phyloP scores from a whole-genome alignment of 2,113 vertebrate genomes.

The Takifugu flavidus region DNA sequence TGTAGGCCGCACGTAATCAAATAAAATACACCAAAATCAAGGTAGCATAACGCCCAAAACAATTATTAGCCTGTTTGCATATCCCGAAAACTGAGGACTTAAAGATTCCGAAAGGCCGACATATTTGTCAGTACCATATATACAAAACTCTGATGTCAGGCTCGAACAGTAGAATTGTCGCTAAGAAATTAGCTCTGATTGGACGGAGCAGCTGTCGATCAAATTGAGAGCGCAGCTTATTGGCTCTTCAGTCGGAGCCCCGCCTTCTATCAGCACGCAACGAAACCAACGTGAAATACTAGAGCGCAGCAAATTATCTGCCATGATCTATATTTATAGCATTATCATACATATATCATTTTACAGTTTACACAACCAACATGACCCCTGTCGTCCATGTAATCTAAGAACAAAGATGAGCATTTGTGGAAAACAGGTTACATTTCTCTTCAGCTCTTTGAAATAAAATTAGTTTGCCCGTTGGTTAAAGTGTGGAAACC shows the following conservation, averaged over 20 bases:
- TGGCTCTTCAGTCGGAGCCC: neutral
- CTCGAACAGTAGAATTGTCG: slow-evolving; percentile 21
- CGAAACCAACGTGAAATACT: too few relatives aligned
- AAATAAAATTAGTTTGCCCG: too few relatives aligned
- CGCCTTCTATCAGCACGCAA: neutral
- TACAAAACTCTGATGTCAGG: slow-evolving; percentile 34
- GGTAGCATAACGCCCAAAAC: slow-evolving; percentile 2
- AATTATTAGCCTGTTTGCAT: neutral
- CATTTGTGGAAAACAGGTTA: too few relatives aligned
- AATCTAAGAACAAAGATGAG: too few relatives aligned
- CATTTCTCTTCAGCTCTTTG: too few relatives aligned
- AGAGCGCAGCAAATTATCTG: too few relatives aligned
- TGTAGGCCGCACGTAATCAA: neutral
- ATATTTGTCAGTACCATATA: slow-evolving; percentile 35
- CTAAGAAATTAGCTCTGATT: slow-evolving; percentile 23
- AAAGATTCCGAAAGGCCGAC: slow-evolving; percentile 31
- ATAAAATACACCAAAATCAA: neutral
- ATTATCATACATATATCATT: too few relatives aligned
- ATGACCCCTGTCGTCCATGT: too few relatives aligned
- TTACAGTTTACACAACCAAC: too few relatives aligned
- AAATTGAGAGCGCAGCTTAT: slow-evolving; percentile 4
- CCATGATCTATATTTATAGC: too few relatives aligned
- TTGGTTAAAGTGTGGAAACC: too few relatives aligned
- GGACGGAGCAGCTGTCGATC: slow-evolving; percentile 25
- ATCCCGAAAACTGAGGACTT: neutral